A percentile compares a stretch with the other conserved stretches of the same genome.
Conservation (phyloP, 2,113 vertebrate genomes). For the Platysternon megacephalum region DNA sequence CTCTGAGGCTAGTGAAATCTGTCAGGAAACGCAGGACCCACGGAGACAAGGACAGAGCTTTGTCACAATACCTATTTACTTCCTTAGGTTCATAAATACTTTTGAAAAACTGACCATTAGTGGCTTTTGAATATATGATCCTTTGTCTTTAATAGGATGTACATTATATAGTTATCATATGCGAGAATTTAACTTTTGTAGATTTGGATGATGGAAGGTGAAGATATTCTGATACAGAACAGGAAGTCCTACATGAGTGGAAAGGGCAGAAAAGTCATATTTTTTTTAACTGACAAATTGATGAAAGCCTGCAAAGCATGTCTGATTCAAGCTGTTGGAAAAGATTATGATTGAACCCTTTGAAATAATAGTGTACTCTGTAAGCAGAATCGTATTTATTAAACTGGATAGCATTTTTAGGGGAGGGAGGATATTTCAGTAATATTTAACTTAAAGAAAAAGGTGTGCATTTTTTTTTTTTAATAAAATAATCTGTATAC, state of each 20-base stretch:
- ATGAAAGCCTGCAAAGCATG: slow-evolving; percentile 52
- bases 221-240: slow-evolving; percentile 58
- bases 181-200: slow-evolving; percentile 42
- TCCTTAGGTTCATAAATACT: slow-evolving; percentile 36
- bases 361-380: slow-evolving; percentile 38
- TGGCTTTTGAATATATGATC: slow-evolving; percentile 37
- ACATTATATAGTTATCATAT: slow-evolving; percentile 41
- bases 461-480: neutral
- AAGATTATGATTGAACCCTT: slow-evolving; percentile 52
- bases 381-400: slow-evolving; percentile 27
- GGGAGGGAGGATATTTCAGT: slow-evolving; percentile 8
- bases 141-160: slow-evolving; percentile 56
- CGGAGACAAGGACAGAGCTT: too few species aligned
- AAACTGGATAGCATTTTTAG: slow-evolving; percentile 23
- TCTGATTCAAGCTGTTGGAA: slow-evolving; percentile 52
- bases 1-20: too few species aligned
- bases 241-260: slow-evolving; percentile 61
- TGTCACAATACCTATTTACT: slow-evolving; percentile 55
- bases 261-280: slow-evolving; percentile 63
- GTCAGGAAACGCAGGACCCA: too few species aligned
- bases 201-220: slow-evolving; percentile 50
- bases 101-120: slow-evolving; percentile 52
- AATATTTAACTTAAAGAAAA: neutral
- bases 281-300: slow-evolving; percentile 54
- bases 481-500: slow-evolving; percentile 32